Evolutionary conservation across 2,113 vertebrate genomes (phyloP), one percentile per base, ranked within the genome.

Genomic region (Oxyruncus cristatus): DNA sequence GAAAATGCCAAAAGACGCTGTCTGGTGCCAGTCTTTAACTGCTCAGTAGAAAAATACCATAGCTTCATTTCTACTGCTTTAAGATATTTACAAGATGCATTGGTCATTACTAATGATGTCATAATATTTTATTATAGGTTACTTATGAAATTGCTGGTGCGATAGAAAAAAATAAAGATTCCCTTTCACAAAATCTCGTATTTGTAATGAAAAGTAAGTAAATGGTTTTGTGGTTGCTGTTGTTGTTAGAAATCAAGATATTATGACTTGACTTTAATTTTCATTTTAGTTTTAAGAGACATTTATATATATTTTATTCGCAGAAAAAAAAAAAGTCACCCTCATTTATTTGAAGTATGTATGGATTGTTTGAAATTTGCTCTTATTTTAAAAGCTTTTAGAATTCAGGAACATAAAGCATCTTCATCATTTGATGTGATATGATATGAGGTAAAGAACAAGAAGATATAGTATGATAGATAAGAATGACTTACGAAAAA

Each of bases 151-250:
- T 99, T 93, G 98, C 97, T 53, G 99, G 99, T 95, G 98, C 98
- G 0, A 96, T 99, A 97, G 98, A 98, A 91, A 99, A 98, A 98
- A 99, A 99, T 97, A 99, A 98, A 97, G 99, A 99, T 97, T 97
- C 98, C 65, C 98, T 99, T 92, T 99, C 99, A 66, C 99, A 99
- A 98, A 99, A 98, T 97, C 98, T 99, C 91, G 20, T 99, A 63
- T 98, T 99, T 97, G 98, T 99, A 59, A 99, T 99, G 98, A 99
- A 99, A 98, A 99, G 99, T 99, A 98, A 99, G 99, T 97, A 96
- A 95, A 97, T 92, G 26, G 33, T 81, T 85, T 93, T 88, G 33
- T 53, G 21, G 8, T 83, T 94, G 26, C n/a, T 75, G 11, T 28
- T 67, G 22, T 78, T 65, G 30, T 71, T 94, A 91, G 21, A 92